These are phyloP conservation scores for Heliconius aoede DNA, from an alignment of 2,888 invertebrate genomes.

Conservation along the genomic window DNA sequence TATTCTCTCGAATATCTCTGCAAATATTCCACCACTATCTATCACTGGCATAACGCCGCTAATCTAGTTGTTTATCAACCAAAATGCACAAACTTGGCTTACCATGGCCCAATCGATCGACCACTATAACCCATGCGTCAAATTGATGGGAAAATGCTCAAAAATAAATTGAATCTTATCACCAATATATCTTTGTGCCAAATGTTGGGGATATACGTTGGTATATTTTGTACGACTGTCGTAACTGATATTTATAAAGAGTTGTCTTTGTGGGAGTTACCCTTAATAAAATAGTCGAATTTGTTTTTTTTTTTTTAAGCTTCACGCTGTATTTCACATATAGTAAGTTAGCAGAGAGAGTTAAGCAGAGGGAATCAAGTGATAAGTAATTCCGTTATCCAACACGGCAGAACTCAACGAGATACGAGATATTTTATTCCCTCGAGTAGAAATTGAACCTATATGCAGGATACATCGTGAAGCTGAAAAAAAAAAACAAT, in stretches of 20 bases:
- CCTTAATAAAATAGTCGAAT: too few relatives aligned
- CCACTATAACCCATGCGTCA: slow-evolving; percentile 48
- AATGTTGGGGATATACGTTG: slow-evolving; percentile 34
- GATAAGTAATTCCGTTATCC: too few relatives aligned
- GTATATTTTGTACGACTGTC: slow-evolving; percentile 14
- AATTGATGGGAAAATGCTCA: slow-evolving; percentile 49
- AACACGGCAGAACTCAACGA: too few relatives aligned
- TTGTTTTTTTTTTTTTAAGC: too few relatives aligned
- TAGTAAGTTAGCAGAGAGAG: too few relatives aligned
- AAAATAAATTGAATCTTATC: slow-evolving; percentile 50
- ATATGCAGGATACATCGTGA: too few relatives aligned
- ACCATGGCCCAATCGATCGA: slow-evolving; percentile 41
- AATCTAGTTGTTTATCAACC: slow-evolving; percentile 26
- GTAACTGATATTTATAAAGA: not conserved
- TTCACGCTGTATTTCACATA: too few relatives aligned
- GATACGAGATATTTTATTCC: too few relatives aligned
- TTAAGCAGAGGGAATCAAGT: too few relatives aligned
- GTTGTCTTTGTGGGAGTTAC: not conserved
- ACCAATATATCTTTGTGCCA: slow-evolving; percentile 47
- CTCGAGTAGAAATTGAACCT: too few relatives aligned
- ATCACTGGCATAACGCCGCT: slow-evolving; percentile 6
- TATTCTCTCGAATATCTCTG: not conserved
- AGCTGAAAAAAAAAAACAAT: not conserved
- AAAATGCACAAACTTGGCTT: slow-evolving; percentile 21
- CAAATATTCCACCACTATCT: slow-evolving; percentile 1